phyloP scores from a whole-genome alignment of 2,113 vertebrate genomes.

The Hippocampus guttulatus region DNA sequence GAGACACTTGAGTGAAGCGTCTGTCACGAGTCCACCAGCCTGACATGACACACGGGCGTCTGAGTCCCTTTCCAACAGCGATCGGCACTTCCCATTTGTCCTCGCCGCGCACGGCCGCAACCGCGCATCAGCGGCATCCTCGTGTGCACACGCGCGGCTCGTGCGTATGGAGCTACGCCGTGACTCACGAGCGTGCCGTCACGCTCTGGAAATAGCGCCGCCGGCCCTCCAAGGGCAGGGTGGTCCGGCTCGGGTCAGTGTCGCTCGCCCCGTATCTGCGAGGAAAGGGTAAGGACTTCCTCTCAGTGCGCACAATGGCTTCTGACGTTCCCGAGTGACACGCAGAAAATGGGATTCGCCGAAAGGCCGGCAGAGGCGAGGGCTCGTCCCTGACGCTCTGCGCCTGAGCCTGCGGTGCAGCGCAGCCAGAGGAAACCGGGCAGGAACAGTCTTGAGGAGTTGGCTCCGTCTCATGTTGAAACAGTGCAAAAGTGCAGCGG shows the following conservation, averaged over 20 bases:
- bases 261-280: conserved; percentile 32
- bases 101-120: conserved; percentile 21
- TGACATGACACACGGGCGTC: too few species aligned
- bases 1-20: neutral
- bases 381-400: neutral
- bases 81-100: neutral
- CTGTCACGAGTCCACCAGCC: neutral
- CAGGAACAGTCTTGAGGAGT: neutral
- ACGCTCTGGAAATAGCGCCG: conserved; percentile 51
- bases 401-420: neutral
- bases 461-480: neutral
- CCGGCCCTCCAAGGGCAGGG: conserved; percentile 15
- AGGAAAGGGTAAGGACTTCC: conserved; percentile 76
- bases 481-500: neutral
- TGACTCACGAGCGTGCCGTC: conserved; percentile 52
- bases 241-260: conserved; percentile 25
- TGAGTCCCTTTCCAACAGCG: neutral
- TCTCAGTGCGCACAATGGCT: conserved; percentile 63
- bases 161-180: conserved; percentile 5
- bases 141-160: neutral
- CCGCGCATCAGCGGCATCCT: conserved; percentile 20
- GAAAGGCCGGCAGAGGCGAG: conserved; percentile 12
- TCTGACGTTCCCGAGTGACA: conserved; percentile 30
- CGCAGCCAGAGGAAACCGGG: neutral
- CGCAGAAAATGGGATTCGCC: conserved; percentile 34